These are phyloP conservation scores for Balaenoptera acutorostrata DNA, from an alignment of 2,113 vertebrate species.

Conservation along the genomic window DNA sequence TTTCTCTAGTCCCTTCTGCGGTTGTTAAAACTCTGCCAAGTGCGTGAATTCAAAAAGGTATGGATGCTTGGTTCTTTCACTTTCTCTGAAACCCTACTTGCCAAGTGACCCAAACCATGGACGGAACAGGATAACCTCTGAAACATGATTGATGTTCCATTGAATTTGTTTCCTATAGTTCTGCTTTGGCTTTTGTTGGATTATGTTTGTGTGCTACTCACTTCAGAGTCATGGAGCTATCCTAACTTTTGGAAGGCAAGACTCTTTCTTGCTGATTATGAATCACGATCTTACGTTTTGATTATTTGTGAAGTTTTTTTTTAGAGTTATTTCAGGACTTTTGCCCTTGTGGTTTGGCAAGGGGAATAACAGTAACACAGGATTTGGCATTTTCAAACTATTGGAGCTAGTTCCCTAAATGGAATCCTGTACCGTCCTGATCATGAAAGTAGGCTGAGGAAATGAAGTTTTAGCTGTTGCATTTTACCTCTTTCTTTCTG, in stretches of 20 bases:
- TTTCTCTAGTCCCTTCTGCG: neutral
- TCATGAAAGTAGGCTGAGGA: neutral
- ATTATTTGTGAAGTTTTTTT: conserved; percentile 39
- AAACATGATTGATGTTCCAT: neutral
- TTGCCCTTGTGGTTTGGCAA: conserved; percentile 52
- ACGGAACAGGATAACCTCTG: neutral
- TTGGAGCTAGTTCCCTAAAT: neutral
- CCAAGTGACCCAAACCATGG: neutral
- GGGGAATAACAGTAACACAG: conserved; percentile 1
- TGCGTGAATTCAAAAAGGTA: neutral
- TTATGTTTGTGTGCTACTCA: neutral
- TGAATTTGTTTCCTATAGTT: neutral
- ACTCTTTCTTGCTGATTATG: conserved; percentile 31
- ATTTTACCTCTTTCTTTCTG: neutral
- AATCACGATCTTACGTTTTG: conserved; percentile 13
- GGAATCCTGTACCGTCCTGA: neutral
- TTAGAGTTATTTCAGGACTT: conserved; percentile 31
- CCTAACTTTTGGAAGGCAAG: neutral
- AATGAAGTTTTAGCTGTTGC: neutral
- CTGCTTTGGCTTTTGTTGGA: conserved; percentile 9
- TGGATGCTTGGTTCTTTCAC: neutral
- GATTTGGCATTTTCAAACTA: neutral
- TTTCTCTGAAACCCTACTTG: neutral
- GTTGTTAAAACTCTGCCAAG: neutral
- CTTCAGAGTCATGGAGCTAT: neutral